Base-by-base conservation (phyloP, 37 sponge, comb jelly and placozoan species). In the Spongilla lacustris region DNA sequence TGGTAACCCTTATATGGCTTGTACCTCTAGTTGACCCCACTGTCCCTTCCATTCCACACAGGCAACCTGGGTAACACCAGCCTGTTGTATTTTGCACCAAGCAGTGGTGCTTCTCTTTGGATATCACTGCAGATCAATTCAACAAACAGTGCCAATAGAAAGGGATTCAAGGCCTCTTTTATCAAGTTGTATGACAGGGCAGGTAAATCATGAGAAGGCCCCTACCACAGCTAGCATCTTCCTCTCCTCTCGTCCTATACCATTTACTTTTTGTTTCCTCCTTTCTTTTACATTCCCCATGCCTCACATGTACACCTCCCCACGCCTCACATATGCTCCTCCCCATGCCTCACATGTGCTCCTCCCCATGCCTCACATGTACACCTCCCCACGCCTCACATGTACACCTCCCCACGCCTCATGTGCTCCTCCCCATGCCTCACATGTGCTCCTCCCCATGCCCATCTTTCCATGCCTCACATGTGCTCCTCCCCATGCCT, bases 121-220 rank as follows among this genome's bases (percentile, higher is more conserved):
- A 9, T 88, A 1, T 32, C 28, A 33, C n/a, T 88, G 19, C 29
- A 22, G 19, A 71, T 83, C 11, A 83, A 88, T 32, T 50, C 77
- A 31, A 75, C 36, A 21, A 70, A 22, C 38, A 25, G 27, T 41
- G 14, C 27, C 10, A 17, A 58, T 17, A 58, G 58, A 58, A 58
- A 10, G 2, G 88, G 88, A 11, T 82, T 88, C 69, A 88, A 82
- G 37, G 88, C 69, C 24, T 68, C 83, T 30, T 88, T 48, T 83
- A 82, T 70, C 50, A 88, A 88, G 58, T 68, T 82, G 58, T 88
- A 88, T 26, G 6, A 25, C 75, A 79, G 0, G 81, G 77, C 12
- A 31, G 71, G 58, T 58, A 58, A 58, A 58, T 58, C 11, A 8
- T 17, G 11, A 58, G 12, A 14, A 17, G 12, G 8, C 4, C 4